Evolutionary conservation across 2,113 vertebrate species (phyloP), one percentile per base, ranked within the genome.

Genomic region (Symphodus melops): DNA sequence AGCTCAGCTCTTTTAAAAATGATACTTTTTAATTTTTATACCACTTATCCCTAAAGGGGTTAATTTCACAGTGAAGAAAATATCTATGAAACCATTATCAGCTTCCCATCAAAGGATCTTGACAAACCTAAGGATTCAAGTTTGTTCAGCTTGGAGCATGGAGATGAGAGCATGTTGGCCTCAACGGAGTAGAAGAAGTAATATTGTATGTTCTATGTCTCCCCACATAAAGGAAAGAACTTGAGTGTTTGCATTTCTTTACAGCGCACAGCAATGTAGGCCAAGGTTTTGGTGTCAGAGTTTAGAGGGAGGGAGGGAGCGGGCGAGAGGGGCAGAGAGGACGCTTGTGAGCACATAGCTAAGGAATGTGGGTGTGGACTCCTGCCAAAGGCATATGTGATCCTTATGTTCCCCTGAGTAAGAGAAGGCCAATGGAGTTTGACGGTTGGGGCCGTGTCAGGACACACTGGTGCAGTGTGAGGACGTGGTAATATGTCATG

Each of bases 281-380:
- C 91, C 89, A 83, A 66, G 81, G 48, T 75, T 90, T 85, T 83
- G 84, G 88, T 89, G 86, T 91, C 82, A 88, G 88, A 73, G 74
- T 11, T 9, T 67, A 79, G 79, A 52, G 54, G 69, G 81, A 68
- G 77, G 70, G 79, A 68, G 76, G 69, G 80, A 66, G 78, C 51
- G 53, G 20, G 42, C 59, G 28, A 28, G 64, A 61, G 70, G 68
- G 56, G 82, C 58, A 68, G 69, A n/a, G 74, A 77, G 68, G 81
- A 73, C 73, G 69, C 87, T 79, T 71, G 78, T 92, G 92, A 92
- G 89, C 86, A 90, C 84, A 91, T 75, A 89, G 85, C 80, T 78
- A 72, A 88, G 90, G 93, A 94, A 94, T 94, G 91, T 91, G 84
- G 91, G 89, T 68, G 90, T 90, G 92, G 85, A 87, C 33, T 52